A percentile compares a stretch with the other conserved stretches of the same genome.
Conservation (phyloP, 2,797 vertebrate species). For the Lophius americanus region DNA sequence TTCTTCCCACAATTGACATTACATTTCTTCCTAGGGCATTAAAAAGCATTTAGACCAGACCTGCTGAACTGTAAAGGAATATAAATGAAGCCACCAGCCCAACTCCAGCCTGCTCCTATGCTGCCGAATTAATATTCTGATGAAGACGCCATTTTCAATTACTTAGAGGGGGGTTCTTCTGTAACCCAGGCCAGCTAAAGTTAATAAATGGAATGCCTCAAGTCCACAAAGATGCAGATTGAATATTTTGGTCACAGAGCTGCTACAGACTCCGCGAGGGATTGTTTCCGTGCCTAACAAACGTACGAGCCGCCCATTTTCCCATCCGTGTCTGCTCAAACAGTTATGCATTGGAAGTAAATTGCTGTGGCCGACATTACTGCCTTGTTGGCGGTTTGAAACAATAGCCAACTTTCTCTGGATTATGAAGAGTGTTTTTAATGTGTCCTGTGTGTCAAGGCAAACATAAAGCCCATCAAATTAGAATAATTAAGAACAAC, state of each 20-base stretch:
- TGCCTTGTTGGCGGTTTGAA: constrained; percentile 2
- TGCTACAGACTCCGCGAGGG: neutral
- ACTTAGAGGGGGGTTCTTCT: constrained; percentile 41
- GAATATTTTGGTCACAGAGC: constrained; percentile 47
- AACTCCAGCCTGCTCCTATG: constrained; percentile 20
- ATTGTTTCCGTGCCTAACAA: constrained; percentile 15
- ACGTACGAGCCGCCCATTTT: constrained; percentile 8
- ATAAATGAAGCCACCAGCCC: constrained; percentile 53
- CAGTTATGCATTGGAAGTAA: neutral
- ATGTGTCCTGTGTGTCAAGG: constrained; percentile 5
- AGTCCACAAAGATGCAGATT: constrained; percentile 46
- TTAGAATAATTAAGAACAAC: constrained; percentile 7
- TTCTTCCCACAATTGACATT: constrained; percentile 46
- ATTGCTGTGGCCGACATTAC: neutral
- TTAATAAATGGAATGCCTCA: constrained; percentile 56
- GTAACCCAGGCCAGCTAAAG: constrained; percentile 48
- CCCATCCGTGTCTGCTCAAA: constrained; percentile 8
- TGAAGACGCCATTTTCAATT: too few species aligned
- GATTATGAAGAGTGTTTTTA: neutral
- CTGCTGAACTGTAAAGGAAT: constrained; percentile 66
- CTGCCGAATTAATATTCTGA: neutral
- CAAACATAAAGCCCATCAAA: constrained; percentile 1
- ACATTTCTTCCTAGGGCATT: constrained; percentile 40
- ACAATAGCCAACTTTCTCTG: constrained; percentile 12
- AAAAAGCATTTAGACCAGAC: constrained; percentile 51